phyloP scores from a whole-genome alignment of 2,113 vertebrate species.

The Pteruthius melanotis region DNA sequence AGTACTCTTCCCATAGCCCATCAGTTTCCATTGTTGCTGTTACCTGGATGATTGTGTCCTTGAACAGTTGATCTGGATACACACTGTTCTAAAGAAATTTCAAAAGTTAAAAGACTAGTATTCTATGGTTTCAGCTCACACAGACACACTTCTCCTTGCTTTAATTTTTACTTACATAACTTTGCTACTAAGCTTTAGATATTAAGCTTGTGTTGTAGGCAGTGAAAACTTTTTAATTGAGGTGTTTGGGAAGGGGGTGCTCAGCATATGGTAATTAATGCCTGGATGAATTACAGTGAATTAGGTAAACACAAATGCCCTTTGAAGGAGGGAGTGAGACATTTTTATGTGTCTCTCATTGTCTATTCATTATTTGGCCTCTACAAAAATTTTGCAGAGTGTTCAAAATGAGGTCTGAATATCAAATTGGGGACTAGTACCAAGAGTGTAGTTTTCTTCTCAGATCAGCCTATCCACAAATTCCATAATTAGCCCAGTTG shows the following conservation, averaged over 20 bases:
- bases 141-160: neutral
- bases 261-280: neutral
- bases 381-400: neutral
- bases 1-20: neutral
- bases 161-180: neutral
- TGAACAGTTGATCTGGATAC: neutral
- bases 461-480: neutral
- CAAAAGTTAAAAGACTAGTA: neutral
- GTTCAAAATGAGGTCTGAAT: neutral
- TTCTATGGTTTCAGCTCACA: neutral
- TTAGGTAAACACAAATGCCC: neutral
- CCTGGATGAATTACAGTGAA: neutral
- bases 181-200: neutral
- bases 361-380: neutral
- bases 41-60: neutral
- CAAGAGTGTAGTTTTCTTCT: neutral
- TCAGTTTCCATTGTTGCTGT: neutral
- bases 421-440: neutral
- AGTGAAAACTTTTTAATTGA: neutral
- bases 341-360: neutral
- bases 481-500: neutral
- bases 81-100: neutral
- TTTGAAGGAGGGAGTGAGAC: neutral
- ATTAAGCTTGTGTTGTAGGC: neutral
- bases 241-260: neutral